Percentiles rank a stretch among this genome's conserved stretches.
These are phyloP conservation scores for Nesidiocoris tenuis DNA, from an alignment of 2,888 invertebrate species.

Conservation along the genomic window DNA sequence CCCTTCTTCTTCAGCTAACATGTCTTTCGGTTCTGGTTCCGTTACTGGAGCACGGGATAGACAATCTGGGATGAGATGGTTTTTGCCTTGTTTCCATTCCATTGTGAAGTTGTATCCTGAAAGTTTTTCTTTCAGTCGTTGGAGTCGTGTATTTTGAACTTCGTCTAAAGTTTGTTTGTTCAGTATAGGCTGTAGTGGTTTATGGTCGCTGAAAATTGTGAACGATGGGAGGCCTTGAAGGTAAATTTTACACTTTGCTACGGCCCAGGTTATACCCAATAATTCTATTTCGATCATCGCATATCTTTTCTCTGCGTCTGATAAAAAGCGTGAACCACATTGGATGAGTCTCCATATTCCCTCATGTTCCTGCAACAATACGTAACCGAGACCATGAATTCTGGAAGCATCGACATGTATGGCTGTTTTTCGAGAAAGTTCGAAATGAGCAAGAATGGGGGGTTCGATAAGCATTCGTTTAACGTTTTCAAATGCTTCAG, in stretches of 20 bases:
- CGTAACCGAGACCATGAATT: not conserved
- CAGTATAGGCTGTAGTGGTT: not conserved
- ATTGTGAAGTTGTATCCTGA: not conserved
- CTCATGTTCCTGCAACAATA: not conserved
- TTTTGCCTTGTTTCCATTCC: not conserved
- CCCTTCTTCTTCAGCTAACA: not conserved
- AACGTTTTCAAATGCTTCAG: constrained; percentile 5
- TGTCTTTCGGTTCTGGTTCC: not conserved
- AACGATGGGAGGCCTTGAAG: not conserved
- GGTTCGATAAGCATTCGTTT: constrained; percentile 11
- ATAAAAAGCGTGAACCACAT: constrained; percentile 20
- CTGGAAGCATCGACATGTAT: not conserved
- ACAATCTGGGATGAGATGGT: not conserved
- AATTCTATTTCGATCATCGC: constrained; percentile 20
- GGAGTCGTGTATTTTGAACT: not conserved
- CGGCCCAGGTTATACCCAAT: not conserved
- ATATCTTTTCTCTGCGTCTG: constrained; percentile 11
- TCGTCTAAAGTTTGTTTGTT: not conserved
- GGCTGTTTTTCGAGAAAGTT: constrained; percentile 1
- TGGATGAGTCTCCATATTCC: too few species aligned
- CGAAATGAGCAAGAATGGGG: not conserved
- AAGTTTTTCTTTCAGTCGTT: not conserved
- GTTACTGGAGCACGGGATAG: not conserved
- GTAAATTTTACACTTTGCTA: not conserved
- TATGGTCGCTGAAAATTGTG: not conserved